These are phyloP conservation scores for Chironomus tentans DNA, from an alignment of 2,888 invertebrate species.

Conservation along the genomic window DNA sequence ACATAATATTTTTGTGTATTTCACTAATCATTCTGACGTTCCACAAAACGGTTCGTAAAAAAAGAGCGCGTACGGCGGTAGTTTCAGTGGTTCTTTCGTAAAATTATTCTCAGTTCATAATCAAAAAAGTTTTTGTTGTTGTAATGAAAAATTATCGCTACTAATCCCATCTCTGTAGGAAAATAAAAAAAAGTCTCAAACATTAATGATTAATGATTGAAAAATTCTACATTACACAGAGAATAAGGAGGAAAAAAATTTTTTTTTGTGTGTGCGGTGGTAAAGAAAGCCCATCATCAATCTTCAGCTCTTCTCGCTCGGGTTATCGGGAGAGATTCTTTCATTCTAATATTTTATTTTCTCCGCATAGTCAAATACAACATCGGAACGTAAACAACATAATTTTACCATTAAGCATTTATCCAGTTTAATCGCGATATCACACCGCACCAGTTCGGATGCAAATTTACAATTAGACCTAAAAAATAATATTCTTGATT, in stretches of 20 bases:
- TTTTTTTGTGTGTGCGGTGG: background rate
- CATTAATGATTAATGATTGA: slow-evolving; percentile 11
- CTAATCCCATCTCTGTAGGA: background rate
- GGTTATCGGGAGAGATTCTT: no score
- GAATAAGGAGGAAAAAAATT: background rate
- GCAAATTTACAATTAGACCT: slow-evolving; percentile 5
- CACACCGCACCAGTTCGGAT: slow-evolving; percentile 16
- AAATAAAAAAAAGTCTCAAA: background rate
- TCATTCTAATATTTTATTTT: background rate
- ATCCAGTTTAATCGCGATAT: slow-evolving; percentile 24
- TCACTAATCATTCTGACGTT: slow-evolving; percentile 16
- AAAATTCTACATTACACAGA: background rate
- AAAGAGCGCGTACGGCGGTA: background rate
- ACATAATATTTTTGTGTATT: background rate
- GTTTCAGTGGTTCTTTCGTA: background rate
- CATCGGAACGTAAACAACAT: slow-evolving; percentile 19
- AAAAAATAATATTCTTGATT: background rate
- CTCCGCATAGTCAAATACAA: background rate
- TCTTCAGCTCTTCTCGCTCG: background rate
- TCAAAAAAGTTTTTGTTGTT: background rate
- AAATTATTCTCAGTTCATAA: background rate
- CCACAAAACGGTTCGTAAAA: slow-evolving; percentile 10
- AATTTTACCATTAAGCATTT: slow-evolving; percentile 25
- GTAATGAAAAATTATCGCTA: background rate
- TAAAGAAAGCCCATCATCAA: slow-evolving; percentile 11